Base-by-base conservation (phyloP, 2,113 vertebrate species). In the Pterocles burchelli region DNA sequence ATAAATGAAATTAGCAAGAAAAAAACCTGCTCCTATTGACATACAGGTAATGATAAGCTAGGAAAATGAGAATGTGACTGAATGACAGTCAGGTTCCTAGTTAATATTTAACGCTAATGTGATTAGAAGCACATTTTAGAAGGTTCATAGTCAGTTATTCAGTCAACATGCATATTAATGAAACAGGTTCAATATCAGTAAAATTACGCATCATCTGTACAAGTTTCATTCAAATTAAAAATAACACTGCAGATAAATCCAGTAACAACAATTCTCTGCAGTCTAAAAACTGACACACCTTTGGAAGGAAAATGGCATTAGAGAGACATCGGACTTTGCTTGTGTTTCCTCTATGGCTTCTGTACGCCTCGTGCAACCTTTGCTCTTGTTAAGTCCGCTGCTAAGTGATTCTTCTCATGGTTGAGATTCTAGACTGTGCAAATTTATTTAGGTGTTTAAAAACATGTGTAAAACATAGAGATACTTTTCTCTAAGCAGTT, bases 71-170 rank as follows among this genome's bases (percentile, higher is more conserved):
- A 96, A 94, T 57, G 77, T 70, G 67, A 63, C 70, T 86, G 85
- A 89, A 89, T 34, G 48, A 88, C 31, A 94, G 85, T 90, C 91
- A 94, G 75, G 48, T 91, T 96, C 72, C 85, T 94, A 57, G 84
- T 98, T 97, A 97, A 97, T 98, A 96, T 98, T 97, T 98, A 98
- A 98, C 0, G 10, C 52, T 94, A 77, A 65, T 93, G 57, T 96
- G 96, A 98, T 97, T 97, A 97, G 96, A 97, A 96, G 85, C 84
- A 95, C 97, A 90, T 79, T 98, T 98, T 96, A 97, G 87, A 84
- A 85, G 63, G 85, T 89, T 96, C 73, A 10, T 38, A 95, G 45
- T 85, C 89, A 96, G 85, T 91, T 91, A 92, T 90, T 94, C 91
- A 96, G 94, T 89, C 82, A 94, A 65, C 46, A 63, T 87, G 34